Percentiles rank a stretch among this genome's conserved stretches.
Conservation (phyloP, 1,140 invertebrate species). For the Cepaea nemoralis region DNA sequence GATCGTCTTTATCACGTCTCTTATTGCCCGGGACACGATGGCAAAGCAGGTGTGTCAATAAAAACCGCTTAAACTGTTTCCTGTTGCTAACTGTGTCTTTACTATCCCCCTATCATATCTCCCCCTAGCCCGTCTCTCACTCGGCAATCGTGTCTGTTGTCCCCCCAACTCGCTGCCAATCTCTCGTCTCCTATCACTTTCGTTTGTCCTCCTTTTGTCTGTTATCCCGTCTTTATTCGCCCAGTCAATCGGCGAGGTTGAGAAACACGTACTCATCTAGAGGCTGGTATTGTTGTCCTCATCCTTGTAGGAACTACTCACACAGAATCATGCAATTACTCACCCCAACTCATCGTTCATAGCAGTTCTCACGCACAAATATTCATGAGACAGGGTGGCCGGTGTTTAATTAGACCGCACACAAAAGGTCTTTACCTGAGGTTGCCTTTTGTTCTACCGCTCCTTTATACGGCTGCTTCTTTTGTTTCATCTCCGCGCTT, state of each 20-base stretch:
- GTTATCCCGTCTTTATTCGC: background rate
- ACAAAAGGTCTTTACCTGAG: background rate
- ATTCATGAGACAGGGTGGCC: background rate
- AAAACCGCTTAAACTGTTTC: background rate
- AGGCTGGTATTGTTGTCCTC: background rate
- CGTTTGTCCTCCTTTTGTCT: background rate
- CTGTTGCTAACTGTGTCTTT: background rate
- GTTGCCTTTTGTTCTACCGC: background rate
- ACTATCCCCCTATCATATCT: background rate
- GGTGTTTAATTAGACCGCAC: background rate
- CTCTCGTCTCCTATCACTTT: background rate
- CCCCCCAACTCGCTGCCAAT: background rate
- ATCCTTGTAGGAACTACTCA: background rate
- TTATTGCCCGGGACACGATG: background rate
- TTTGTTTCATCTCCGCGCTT: background rate
- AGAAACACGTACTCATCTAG: background rate
- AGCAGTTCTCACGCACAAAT: background rate
- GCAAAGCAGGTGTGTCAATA: constrained; percentile 36
- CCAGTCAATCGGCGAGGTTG: background rate
- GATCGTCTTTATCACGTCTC: background rate
- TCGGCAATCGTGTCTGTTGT: no score
- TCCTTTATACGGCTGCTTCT: background rate
- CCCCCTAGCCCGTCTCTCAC: no score
- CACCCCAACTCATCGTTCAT: background rate
- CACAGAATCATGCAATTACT: background rate